A percentile compares a stretch with the other conserved stretches of the same genome.
Evolutionary conservation across 2,797 vertebrate genomes (phyloP).

Genomic region (Peromyscus nudipes): DNA sequence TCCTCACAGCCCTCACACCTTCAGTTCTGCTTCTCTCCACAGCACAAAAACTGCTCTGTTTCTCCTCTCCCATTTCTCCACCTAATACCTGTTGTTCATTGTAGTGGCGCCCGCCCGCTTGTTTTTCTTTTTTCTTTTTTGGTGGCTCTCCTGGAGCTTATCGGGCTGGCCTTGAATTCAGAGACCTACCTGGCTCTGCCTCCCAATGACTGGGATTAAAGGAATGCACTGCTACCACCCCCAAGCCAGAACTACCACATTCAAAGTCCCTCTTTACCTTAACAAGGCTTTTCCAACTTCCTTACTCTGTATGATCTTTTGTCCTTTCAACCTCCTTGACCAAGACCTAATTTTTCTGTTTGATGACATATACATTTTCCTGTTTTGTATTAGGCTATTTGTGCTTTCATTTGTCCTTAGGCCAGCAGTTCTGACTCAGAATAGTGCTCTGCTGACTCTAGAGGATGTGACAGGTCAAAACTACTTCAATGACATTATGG

Average conservation of each 20-base stretch:
- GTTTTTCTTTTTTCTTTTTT: not conserved
- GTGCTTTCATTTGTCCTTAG: not conserved
- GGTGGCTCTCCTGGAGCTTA: not conserved
- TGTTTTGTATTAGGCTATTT: not conserved
- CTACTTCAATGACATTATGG: not conserved
- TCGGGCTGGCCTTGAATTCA: no score
- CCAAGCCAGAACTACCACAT: not conserved
- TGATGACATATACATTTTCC: not conserved
- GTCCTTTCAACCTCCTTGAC: not conserved
- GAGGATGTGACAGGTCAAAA: not conserved
- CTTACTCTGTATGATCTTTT: not conserved
- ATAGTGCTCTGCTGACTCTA: not conserved
- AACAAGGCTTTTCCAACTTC: not conserved
- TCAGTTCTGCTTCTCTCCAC: not conserved
- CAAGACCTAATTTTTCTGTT: not conserved
- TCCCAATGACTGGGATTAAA: no score
- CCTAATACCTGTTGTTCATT: not conserved
- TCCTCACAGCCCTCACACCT: not conserved
- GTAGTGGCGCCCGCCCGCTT: not conserved
- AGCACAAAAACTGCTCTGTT: not conserved
- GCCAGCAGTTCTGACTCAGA: not conserved
- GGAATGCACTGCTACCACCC: no score
- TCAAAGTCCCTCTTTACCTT: not conserved
- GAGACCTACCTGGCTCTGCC: no score
- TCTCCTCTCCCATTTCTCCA: not conserved